Evolutionary conservation across 2,113 vertebrate genomes (phyloP), one percentile per base, ranked within the genome.

Genomic region (Nothobranchius kuhntae): DNA sequence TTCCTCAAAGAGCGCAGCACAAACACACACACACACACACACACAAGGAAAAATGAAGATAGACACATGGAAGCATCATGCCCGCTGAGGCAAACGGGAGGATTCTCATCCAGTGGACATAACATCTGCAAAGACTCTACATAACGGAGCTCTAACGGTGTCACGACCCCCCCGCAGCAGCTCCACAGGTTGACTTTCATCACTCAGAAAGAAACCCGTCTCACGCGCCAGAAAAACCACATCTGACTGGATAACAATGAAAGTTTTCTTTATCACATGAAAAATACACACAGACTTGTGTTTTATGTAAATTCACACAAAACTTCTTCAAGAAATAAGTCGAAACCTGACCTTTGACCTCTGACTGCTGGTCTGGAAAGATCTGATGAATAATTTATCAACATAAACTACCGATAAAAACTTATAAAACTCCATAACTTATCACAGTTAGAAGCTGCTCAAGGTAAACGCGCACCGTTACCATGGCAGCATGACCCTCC

Each of bases 21-120:
- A 60, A 71, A 74, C 85, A 71, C 65, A 69, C 61, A 53, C 35
- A 17, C 47, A 66, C 35, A 17, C 47, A 66, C 57, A 62, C 67
- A 55, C 42, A 47, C 52, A 6, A 7, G 35, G 51, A 51, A n/a
- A 36, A 59, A 56, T 44, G 61, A 64, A 76, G 78, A 60, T 61
- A 61, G 65, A 76, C 64, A 65, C 62, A 60, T 60, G 17, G 71
- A 62, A 62, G 64, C 64, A 69, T 86, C 71, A 76, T 89, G 90
- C 91, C 87, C 73, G 86, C 80, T 87, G 89, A 89, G 84, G 91
- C 81, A 90, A 84, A n/a, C 92, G 91, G 90, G 93, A 92, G 95
- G 92, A 93, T 91, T 95, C 93, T 92, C 94, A 93, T 87, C 91
- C 84, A 65, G 81, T 73, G 76, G 80, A 84, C 75, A 71, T 83